phyloP scores from a whole-genome alignment of 1,140 invertebrate genomes.

The Galleria mellonella region DNA sequence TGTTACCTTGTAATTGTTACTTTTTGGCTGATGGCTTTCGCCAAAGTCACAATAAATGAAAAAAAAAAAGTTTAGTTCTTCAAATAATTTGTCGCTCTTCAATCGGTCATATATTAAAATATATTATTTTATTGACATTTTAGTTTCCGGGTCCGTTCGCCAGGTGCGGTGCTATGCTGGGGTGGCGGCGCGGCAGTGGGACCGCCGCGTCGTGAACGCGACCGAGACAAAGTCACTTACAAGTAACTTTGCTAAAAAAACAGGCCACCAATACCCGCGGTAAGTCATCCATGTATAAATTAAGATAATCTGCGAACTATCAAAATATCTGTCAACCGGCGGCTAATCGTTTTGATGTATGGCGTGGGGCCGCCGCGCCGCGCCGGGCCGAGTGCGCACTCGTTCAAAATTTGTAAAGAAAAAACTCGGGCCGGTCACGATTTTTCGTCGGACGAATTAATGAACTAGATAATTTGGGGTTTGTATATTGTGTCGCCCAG shows the following conservation, averaged over 20 bases:
- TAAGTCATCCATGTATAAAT: slow-evolving; percentile 66
- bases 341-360: slow-evolving; percentile 53
- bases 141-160: slow-evolving; percentile 36
- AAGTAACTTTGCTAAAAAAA: slow-evolving; percentile 65
- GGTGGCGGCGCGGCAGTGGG: slow-evolving; percentile 7
- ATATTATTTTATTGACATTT: slow-evolving; percentile 59
- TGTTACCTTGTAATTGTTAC: too few species aligned
- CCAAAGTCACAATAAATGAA: too few species aligned
- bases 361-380: slow-evolving; percentile 13
- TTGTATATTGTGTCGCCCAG: slow-evolving; percentile 4
- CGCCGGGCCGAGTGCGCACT: not conserved
- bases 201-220: slow-evolving; percentile 52
- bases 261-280: slow-evolving; percentile 47
- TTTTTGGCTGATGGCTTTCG: too few species aligned
- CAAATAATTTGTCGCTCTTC: too few species aligned
- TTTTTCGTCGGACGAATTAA: slow-evolving; percentile 13
- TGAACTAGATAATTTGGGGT: slow-evolving; percentile 18
- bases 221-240: slow-evolving; percentile 63
- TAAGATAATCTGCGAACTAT: slow-evolving; percentile 58
- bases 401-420: slow-evolving; percentile 15
- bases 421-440: slow-evolving; percentile 21
- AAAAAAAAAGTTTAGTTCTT: too few species aligned
- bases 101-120: too few species aligned
- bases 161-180: slow-evolving; percentile 39
- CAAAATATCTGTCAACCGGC: slow-evolving; percentile 63